Conservation (phyloP, 2,888 invertebrate species). For the Halocaridina rubra region DNA sequence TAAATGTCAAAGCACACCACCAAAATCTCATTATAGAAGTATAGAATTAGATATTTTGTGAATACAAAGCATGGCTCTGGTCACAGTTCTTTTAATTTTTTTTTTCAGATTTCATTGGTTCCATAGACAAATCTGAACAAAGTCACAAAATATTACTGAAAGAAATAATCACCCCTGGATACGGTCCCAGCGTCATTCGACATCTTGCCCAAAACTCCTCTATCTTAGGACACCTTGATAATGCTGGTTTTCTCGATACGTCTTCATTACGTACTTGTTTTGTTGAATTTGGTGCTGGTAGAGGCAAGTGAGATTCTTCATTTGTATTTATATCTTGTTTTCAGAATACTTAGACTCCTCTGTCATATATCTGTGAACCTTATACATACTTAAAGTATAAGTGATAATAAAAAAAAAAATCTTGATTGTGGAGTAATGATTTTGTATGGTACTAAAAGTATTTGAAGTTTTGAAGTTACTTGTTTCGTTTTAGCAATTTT, state of each 20-base stretch:
- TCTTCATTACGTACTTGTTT: conserved; percentile 19
- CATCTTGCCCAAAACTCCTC: conserved; percentile 85
- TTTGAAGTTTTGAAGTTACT: neutral
- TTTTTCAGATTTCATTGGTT: conserved; percentile 13
- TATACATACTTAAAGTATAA: no score
- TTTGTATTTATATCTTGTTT: neutral
- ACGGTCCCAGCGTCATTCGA: conserved; percentile 31
- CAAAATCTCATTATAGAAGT: no score
- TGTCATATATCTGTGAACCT: neutral
- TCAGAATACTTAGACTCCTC: neutral
- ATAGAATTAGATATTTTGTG: no score
- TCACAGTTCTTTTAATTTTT: neutral
- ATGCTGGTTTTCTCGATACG: conserved; percentile 73
- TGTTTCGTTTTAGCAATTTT: neutral
- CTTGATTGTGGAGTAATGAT: neutral
- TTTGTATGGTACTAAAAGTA: neutral
- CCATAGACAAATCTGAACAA: neutral
- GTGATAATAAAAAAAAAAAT: neutral
- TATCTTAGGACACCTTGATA: conserved; percentile 78
- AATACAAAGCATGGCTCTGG: neutral
- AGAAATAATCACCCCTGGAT: conserved; percentile 10
- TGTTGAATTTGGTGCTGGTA: conserved; percentile 56
- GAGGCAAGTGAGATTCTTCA: conserved; percentile 10
- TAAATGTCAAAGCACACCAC: no score
- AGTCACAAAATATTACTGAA: neutral